Evolutionary conservation across 2,888 invertebrate genomes (phyloP), one percentile per base, ranked within the genome.

Genomic region (Polyommatus iphigenia): DNA sequence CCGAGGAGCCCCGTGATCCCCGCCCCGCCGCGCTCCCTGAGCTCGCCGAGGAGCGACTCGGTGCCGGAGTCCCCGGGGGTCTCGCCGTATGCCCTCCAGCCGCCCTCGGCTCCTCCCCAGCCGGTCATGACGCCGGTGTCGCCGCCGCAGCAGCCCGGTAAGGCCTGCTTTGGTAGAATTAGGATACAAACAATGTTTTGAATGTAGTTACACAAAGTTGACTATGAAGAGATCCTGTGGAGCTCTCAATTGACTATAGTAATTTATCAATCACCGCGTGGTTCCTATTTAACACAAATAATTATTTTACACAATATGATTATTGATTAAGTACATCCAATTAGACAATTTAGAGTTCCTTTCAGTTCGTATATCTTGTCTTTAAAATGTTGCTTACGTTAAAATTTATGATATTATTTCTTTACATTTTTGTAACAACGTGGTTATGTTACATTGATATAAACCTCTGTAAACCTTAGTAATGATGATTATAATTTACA

Each of bases 101-200:
- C 96, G 71, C 95, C 95, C 76, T 95, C 96, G 72, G 96, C 95
- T 90, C 96, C 87, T 90, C 95, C 85, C 89, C 94, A 83, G 87
- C 94, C 83, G 85, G 89, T 92, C 57, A 92, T 94, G 89, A 94
- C 94, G 78, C 95, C 94, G 80, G 90, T 92, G 79, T 86, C 87
- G 86, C 95, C 88, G 84, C 94, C 87, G 77, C 94, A 89, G 84
- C 91, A 91, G 84, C 92, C 93, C 80, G 93, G 75, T 75, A 75
- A 75, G 75, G 50, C 46, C 46, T 41, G 73, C 67, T 67, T 29
- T 67, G 29, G 29, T 67, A 67, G 15, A 67, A 29, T 67, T 67
- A 67, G 8, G 0, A 67, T 67, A 29, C 15, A 24, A 62, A 62
- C 10, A 15, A 29, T 29, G 67, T 32, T 67, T 6, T 29, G 13